Base-by-base conservation (phyloP, 92 coral and sea anemone species). In the Zoanthus gigantus region DNA sequence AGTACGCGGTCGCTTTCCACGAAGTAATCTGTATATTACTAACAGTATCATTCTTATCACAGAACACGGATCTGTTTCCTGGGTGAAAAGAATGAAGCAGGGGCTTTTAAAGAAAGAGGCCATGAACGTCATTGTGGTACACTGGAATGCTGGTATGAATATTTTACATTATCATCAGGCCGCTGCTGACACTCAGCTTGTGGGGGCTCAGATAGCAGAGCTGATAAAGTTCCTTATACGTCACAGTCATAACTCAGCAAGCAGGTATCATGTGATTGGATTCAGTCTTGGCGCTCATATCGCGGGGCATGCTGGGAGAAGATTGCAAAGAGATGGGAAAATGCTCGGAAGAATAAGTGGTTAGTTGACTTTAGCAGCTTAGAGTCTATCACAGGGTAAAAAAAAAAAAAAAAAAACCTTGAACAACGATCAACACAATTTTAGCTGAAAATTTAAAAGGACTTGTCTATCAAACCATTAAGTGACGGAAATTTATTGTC, bases 181-280 rank as follows among this genome's bases (percentile, higher is more conserved):
- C 3, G 87, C 67, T 13, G 96, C 88, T 12, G 90, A 94, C 46
- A 77, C 96, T 48, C 89, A 94, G 3, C 79, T 92, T 84, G 96
- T 95, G 34, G 98, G 96, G 11, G 92, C 96, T 73, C 95, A 93
- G 93, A 89, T 95, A 46, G 84, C 92, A 31, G 94, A 93, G 86
- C 58, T 95, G 80, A 86, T 95, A 57, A 80, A 87, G 89, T 95
- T 95, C 60, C 87, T 95, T 4, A 89, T 86, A 28, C 86, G 78
- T 50, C 89, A 80, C 84, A 91, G 91, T 17, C 83, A 54, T 65
- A 78, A 88, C 76, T 75, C 85, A 12, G 85, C 93, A 31, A 89
- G 92, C 47, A 73, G 87, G 76, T 13, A 37, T 37, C 42, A 37
- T 37, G 42, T 1, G 42, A 37, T 37, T 37, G 42, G 42, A 4